Evolutionary conservation across 2,888 invertebrate genomes (phyloP).

Genomic region (Vanessa cardui): DNA sequence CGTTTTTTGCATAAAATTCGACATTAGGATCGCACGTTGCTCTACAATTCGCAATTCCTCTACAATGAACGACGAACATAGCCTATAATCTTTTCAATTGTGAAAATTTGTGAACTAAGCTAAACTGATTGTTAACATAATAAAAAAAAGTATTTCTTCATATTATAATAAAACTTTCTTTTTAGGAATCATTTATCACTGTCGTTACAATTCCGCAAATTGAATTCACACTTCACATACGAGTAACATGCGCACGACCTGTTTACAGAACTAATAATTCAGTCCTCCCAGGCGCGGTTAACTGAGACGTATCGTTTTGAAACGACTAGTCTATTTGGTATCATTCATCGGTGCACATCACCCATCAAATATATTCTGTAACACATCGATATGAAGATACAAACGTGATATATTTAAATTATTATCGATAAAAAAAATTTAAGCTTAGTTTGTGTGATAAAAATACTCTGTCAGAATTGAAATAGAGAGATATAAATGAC

Average conservation of each 20-base stretch:
- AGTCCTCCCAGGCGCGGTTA: slow-evolving; percentile 66
- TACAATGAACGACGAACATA: no score
- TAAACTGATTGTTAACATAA: not conserved
- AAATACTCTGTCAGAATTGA: not conserved
- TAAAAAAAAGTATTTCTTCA: not conserved
- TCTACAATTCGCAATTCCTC: no score
- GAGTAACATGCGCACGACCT: slow-evolving; percentile 57
- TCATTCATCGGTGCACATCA: slow-evolving; percentile 55
- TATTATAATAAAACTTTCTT: slow-evolving; percentile 35
- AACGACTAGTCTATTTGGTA: slow-evolving; percentile 61
- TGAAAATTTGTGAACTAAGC: no score
- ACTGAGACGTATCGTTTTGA: slow-evolving; percentile 59
- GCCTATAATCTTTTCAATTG: no score
- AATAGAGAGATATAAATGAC: slow-evolving; percentile 30
- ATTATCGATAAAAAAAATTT: no score
- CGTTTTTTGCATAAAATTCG: no score
- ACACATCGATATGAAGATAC: slow-evolving; percentile 3
- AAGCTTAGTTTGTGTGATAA: not conserved
- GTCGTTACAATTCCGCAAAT: slow-evolving; percentile 58
- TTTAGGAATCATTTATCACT: slow-evolving; percentile 31
- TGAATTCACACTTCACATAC: slow-evolving; percentile 69
- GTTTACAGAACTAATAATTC: slow-evolving; percentile 72
- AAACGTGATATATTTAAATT: not conserved
- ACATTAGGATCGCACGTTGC: no score
- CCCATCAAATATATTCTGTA: slow-evolving; percentile 27